Conservation (phyloP, 1,140 invertebrate species). For the Anthonomus grandis region DNA sequence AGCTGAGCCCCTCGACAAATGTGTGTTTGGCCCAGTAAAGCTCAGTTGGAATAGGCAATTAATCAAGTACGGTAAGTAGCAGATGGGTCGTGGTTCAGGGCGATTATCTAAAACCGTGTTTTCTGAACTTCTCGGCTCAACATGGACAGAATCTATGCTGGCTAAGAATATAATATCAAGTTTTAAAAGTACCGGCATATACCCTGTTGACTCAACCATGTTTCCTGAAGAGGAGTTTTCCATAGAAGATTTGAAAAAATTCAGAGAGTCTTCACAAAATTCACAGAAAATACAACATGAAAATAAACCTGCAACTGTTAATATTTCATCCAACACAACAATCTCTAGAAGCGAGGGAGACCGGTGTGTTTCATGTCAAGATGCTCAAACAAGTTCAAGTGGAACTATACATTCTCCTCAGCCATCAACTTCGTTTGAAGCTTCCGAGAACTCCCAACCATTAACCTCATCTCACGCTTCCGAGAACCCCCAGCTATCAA, state of each 20-base stretch:
- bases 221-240: constrained; percentile 17
- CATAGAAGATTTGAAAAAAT: constrained; percentile 1
- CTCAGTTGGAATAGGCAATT: constrained; percentile 35
- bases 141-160: constrained; percentile 6
- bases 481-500: no score
- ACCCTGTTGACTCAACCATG: constrained; percentile 17
- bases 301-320: no score
- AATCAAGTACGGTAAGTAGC: constrained; percentile 20
- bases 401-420: no score
- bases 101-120: constrained; percentile 34
- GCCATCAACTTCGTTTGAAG: no score
- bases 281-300: no score
- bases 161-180: constrained; percentile 21
- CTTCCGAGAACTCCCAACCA: no score
- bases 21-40: constrained; percentile 37
- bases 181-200: constrained; percentile 20
- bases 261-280: no score
- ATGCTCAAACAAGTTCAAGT: no score
- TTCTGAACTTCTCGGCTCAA: constrained; percentile 26
- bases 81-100: constrained; percentile 13
- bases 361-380: no score
- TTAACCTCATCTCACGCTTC: no score
- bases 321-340: no score
- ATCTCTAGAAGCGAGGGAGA: no score
- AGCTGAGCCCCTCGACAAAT: constrained; percentile 25